A percentile compares a stretch with the other conserved stretches of the same genome.
Evolutionary conservation across 2,113 vertebrate genomes (phyloP).

Genomic region (Oreotragus oreotragus): DNA sequence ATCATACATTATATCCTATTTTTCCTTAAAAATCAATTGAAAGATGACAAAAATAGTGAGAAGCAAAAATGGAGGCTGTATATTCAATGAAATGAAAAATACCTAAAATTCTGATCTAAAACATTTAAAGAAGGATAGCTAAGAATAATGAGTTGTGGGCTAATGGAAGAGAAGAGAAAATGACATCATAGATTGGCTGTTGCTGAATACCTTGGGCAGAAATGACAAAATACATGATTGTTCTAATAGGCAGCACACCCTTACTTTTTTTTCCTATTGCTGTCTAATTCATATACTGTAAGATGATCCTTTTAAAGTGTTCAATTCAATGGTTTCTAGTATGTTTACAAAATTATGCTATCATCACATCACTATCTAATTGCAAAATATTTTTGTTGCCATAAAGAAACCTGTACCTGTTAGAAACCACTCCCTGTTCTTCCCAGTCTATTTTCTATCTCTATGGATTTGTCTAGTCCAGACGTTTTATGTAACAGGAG

Average conservation of each 20-base stretch:
- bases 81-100: background rate
- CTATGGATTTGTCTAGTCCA: background rate
- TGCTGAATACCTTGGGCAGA: background rate
- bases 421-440: background rate
- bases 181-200: background rate
- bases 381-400: background rate
- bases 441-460: background rate
- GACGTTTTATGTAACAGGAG: background rate
- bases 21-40: background rate
- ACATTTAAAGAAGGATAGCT: background rate
- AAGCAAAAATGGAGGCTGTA: background rate
- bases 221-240: background rate
- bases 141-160: background rate
- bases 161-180: background rate
- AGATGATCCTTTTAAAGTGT: background rate
- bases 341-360: background rate
- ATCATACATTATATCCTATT: background rate
- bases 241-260: background rate
- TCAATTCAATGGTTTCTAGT: background rate
- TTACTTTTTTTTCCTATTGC: background rate
- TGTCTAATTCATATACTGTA: background rate
- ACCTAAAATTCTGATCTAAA: background rate
- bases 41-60: background rate
- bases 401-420: background rate
- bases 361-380: background rate